These are phyloP conservation scores for Equus przewalskii DNA, from an alignment of 2,113 vertebrate genomes.

Conservation along the genomic window DNA sequence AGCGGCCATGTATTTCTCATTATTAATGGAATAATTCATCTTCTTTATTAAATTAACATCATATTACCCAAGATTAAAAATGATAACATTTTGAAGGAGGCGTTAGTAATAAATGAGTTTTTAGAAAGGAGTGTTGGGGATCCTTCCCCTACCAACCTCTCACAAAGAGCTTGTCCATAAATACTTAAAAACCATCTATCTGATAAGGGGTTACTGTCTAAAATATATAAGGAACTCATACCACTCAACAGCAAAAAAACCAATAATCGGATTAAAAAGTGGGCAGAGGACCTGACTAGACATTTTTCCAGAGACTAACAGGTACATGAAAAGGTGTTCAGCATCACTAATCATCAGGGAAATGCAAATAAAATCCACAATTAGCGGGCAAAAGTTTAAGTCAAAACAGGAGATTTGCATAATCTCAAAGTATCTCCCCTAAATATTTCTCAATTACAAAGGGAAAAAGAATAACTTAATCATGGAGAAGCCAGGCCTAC, in stretches of 20 bases:
- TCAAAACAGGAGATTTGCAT: background rate
- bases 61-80: background rate
- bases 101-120: slow-evolving; percentile 10
- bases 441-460: slow-evolving; percentile 11
- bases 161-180: background rate
- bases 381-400: background rate
- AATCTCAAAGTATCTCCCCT: background rate
- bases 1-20: background rate
- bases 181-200: background rate
- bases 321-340: background rate
- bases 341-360: background rate
- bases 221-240: slow-evolving; percentile 10
- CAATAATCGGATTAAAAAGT: background rate
- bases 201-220: background rate
- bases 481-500: background rate
- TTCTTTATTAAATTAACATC: slow-evolving; percentile 20
- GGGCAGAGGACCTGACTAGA: background rate
- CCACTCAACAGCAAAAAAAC: background rate
- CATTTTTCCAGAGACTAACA: background rate
- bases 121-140: background rate
- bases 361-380: background rate
- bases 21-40: background rate
- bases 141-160: background rate
- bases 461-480: background rate
- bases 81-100: background rate